Conservation (phyloP, 2,797 vertebrate genomes). For the Rhyacichthys aspro region DNA sequence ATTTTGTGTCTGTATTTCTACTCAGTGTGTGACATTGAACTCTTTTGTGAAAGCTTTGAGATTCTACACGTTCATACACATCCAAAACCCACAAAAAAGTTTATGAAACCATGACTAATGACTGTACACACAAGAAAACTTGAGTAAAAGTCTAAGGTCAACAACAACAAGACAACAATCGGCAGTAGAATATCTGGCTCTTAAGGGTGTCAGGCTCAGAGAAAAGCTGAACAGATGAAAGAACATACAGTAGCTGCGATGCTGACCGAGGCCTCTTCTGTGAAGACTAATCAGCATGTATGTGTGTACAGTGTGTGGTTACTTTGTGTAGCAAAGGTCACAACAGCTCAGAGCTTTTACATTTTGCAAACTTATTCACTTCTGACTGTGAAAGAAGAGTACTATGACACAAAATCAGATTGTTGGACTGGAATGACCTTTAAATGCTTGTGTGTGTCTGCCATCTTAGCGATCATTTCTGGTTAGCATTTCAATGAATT, state of each 20-base stretch:
- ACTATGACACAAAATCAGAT: constrained; percentile 40
- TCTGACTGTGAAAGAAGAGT: constrained; percentile 48
- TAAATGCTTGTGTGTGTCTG: not conserved
- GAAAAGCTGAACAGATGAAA: no score
- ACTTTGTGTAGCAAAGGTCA: constrained; percentile 36
- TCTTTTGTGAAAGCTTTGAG: constrained; percentile 72
- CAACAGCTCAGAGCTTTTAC: constrained; percentile 17
- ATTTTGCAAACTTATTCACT: constrained; percentile 18
- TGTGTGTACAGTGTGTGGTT: constrained; percentile 47
- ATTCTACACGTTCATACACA: constrained; percentile 57
- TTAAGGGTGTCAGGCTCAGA: constrained; percentile 10
- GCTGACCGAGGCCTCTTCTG: not conserved
- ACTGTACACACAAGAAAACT: constrained; percentile 73
- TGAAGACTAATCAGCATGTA: constrained; percentile 37
- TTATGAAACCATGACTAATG: constrained; percentile 83
- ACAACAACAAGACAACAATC: constrained; percentile 50
- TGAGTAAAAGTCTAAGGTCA: constrained; percentile 67
- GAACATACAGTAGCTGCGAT: no score
- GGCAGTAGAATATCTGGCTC: constrained; percentile 46
- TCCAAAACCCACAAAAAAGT: constrained; percentile 78
- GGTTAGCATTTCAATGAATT: no score
- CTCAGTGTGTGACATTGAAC: constrained; percentile 52
- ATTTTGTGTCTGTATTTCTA: constrained; percentile 27
- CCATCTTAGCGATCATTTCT: not conserved
- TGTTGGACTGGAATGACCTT: constrained; percentile 33